Evolutionary conservation across 2,113 vertebrate species (phyloP).

Genomic region (Syrmaticus mikado): DNA sequence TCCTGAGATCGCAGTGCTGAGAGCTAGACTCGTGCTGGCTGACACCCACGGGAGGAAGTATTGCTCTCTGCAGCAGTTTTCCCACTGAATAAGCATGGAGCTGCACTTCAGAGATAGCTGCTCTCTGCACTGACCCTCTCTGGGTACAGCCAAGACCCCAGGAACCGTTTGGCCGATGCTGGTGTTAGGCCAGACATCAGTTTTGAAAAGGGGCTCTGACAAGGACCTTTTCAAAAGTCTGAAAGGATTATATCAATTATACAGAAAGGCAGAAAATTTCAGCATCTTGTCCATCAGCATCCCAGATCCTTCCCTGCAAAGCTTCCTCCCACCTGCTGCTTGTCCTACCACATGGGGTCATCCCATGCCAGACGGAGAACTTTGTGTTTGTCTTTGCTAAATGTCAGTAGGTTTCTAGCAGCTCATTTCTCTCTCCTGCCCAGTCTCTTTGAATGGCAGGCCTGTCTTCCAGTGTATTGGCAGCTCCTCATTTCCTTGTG

Average conservation of each 20-base stretch:
- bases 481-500: neutral
- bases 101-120: neutral
- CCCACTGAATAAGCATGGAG: fast-evolving
- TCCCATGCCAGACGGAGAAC: neutral
- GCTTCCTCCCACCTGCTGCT: neutral
- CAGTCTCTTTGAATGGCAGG: neutral
- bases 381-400: neutral
- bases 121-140: neutral
- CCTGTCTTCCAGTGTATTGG: neutral
- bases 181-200: neutral
- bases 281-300: neutral
- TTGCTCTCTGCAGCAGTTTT: neutral
- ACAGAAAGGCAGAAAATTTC: neutral
- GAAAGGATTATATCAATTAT: neutral
- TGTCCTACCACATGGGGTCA: neutral
- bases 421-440: neutral
- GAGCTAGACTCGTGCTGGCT: neutral
- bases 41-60: fast-evolving
- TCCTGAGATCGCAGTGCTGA: neutral
- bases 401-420: neutral
- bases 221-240: neutral
- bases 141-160: neutral
- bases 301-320: neutral
- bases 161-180: neutral
- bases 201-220: neutral